Base-by-base conservation (phyloP, 1,140 invertebrate genomes). In the Brachionus angularis region DNA sequence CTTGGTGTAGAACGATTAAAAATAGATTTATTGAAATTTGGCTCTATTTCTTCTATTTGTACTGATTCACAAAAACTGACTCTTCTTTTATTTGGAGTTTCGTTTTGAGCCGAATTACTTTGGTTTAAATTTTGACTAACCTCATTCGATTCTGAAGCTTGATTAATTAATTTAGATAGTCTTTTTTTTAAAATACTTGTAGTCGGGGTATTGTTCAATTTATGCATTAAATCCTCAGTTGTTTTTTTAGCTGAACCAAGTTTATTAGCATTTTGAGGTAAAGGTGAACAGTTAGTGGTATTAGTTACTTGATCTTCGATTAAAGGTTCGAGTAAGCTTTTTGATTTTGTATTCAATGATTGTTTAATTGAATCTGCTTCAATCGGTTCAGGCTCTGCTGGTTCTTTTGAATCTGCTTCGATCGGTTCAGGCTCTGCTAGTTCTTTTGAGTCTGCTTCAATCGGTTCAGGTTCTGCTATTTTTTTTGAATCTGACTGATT, bases 41-140 rank as follows among this genome's bases (percentile, higher is more conserved):
- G 47, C 18, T 67, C 62, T 14, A 67, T 67, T 23, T 67, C 62
- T 47, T 67, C 62, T 7, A 67, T 34, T 7, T 33, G 62, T 12
- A 67, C 62, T 25, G 62, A 18, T 21, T 67, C 62, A 21, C 62
- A 67, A 47, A 67, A 67, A 25, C 62, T 67, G 12, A 67, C 62
- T 5, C 62, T 18, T 10, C 62, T 5, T 47, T 67, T 67, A 33
- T 29, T 29, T 8, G 62, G 62, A n/a, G 62, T 67, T 67, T 42
- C 42, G 39, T 14, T 23, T 58, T 34, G 10, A 58, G 12, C 10
- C n/a, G 23, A 3, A 58, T 58, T 3, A 36, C 18, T 8, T n/a
- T n/a, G n/a, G n/a, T n/a, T n/a, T n/a, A n/a, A n/a, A n/a, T n/a
- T n/a, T n/a, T n/a, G n/a, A n/a, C 16, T 42, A 10, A 10, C 39